A percentile compares a stretch with the other conserved stretches of the same genome.
These are phyloP conservation scores for Strix uralensis DNA, from an alignment of 2,113 vertebrate species.

Conservation along the genomic window DNA sequence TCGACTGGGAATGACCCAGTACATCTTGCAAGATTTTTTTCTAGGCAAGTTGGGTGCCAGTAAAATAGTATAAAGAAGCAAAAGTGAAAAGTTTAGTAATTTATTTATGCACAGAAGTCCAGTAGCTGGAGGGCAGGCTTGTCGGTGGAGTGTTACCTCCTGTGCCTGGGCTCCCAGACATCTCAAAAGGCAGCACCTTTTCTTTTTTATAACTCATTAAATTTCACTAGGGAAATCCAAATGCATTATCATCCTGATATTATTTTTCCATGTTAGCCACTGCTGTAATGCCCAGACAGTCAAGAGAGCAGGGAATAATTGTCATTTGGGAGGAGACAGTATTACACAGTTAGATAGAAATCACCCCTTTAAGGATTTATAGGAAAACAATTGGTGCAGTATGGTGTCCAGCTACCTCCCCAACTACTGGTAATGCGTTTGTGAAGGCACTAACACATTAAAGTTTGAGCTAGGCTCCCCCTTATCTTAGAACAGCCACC, in stretches of 20 bases:
- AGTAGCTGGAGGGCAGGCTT: neutral
- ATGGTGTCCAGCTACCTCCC: constrained; percentile 1
- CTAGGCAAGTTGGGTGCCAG: neutral
- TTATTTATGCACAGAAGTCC: neutral
- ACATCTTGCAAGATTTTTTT: neutral
- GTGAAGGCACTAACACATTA: neutral
- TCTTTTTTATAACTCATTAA: neutral
- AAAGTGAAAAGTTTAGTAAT: neutral
- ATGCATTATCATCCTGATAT: neutral
- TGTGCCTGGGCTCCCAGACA: neutral
- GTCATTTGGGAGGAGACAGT: neutral
- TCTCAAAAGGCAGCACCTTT: neutral
- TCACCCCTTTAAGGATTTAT: neutral
- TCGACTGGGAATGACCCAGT: neutral
- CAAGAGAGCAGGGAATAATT: neutral
- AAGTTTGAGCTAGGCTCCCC: neutral
- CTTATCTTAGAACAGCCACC: constrained; percentile 24
- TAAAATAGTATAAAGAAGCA: neutral
- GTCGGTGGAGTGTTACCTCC: fast-evolving
- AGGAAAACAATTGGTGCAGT: constrained; percentile 13
- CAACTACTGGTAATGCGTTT: neutral
- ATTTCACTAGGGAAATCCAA: neutral
- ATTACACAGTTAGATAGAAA: neutral
- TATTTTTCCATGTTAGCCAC: neutral
- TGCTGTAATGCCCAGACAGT: neutral